These are phyloP conservation scores for Morpho achilles DNA, from an alignment of 2,888 invertebrate species.

Conservation along the genomic window DNA sequence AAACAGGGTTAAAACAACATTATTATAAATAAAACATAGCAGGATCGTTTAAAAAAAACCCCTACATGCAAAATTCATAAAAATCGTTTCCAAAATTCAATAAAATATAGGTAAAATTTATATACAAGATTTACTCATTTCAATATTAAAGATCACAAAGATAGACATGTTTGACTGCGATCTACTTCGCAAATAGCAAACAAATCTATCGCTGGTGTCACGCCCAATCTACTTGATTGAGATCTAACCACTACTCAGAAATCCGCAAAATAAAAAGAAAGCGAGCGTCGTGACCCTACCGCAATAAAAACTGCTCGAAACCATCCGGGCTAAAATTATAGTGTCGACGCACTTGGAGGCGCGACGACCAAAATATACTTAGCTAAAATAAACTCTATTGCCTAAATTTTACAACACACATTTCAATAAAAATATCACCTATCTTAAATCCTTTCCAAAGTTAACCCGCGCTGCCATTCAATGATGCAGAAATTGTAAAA, in stretches of 20 bases:
- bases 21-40: too few species aligned
- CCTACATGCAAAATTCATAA: too few species aligned
- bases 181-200: constrained; percentile 3
- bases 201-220: constrained; percentile 26
- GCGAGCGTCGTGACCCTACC: constrained; percentile 65
- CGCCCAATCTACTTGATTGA: constrained; percentile 37
- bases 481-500: constrained; percentile 37
- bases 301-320: constrained; percentile 75
- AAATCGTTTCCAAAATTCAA: too few species aligned
- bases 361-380: constrained; percentile 44
- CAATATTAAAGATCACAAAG: too few species aligned
- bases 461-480: constrained; percentile 55
- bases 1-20: too few species aligned
- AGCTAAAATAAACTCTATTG: constrained; percentile 35
- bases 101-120: too few species aligned
- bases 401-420: constrained; percentile 28
- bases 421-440: constrained; percentile 26
- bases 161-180: too few species aligned
- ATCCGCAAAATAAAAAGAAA: constrained; percentile 54
- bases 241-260: constrained; percentile 41
- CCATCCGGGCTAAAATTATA: constrained; percentile 74
- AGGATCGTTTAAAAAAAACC: too few species aligned
- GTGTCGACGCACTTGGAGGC: constrained; percentile 64
- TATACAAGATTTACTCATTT: too few species aligned
- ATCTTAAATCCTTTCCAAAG: constrained; percentile 44